Percentiles rank a stretch among this genome's conserved stretches.
Conservation (phyloP, 2,113 vertebrate species). For the Ciconia maguari region DNA sequence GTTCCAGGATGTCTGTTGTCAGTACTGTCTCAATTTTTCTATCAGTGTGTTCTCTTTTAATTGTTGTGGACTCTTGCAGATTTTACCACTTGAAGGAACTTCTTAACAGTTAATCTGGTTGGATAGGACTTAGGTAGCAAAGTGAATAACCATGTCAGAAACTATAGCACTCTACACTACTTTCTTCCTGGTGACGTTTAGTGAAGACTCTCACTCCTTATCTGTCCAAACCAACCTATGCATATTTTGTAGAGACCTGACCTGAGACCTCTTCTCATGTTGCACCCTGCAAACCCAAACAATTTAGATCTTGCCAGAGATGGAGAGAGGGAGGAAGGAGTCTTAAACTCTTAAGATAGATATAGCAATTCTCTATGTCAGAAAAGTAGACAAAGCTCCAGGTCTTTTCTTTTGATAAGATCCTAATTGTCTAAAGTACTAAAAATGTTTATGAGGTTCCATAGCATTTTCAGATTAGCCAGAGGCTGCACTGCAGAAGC, state of each 20-base stretch:
- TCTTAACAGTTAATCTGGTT: background rate
- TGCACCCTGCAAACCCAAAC: background rate
- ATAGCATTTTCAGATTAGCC: background rate
- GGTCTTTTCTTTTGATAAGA: conserved; percentile 35
- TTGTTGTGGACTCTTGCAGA: background rate
- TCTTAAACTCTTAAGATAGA: background rate
- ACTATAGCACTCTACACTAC: background rate
- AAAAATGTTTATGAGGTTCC: conserved; percentile 18
- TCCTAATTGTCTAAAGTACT: conserved; percentile 5
- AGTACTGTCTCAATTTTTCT: background rate
- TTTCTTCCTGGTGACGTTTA: background rate
- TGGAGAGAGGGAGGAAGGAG: background rate
- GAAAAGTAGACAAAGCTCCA: background rate
- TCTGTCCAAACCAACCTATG: background rate
- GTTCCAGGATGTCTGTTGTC: background rate
- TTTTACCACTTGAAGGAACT: background rate
- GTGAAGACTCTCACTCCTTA: background rate
- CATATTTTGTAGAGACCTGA: background rate
- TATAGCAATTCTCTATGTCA: background rate
- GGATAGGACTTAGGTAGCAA: background rate
- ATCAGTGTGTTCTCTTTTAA: background rate
- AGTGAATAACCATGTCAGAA: background rate
- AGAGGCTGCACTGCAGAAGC: background rate
- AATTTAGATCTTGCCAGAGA: background rate
- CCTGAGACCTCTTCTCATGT: background rate